Percentiles rank a stretch among this genome's conserved stretches.
phyloP scores from a whole-genome alignment of 2,113 vertebrate genomes.

The Tyrannus savana region DNA sequence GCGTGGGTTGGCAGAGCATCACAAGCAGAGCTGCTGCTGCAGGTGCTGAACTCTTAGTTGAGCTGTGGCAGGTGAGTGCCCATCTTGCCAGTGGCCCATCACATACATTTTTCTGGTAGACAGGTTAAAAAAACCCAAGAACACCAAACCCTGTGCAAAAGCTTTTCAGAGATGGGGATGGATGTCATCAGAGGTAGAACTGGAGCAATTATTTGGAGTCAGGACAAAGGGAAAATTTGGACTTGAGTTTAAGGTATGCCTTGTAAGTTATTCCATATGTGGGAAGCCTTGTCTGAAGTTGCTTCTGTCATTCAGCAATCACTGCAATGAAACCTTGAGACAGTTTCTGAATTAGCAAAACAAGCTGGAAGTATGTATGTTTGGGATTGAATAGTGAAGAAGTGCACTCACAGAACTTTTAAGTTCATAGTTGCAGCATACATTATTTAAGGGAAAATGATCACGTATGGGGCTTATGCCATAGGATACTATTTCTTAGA shows the following conservation, averaged over 20 bases:
- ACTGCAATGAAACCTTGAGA: neutral
- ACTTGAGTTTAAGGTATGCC: neutral
- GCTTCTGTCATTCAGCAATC: neutral
- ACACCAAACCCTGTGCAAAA: neutral
- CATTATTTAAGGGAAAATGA: neutral
- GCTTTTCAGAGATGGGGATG: neutral
- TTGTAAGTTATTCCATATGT: neutral
- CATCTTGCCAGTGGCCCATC: neutral
- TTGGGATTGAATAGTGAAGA: neutral
- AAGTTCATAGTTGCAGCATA: too few species aligned
- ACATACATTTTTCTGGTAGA: neutral
- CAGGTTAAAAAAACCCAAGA: neutral
- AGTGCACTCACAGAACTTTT: neutral
- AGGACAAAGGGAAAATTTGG: neutral
- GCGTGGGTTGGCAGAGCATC: rapidly evolving
- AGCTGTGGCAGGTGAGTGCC: neutral
- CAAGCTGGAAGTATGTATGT: neutral
- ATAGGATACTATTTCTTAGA: rapidly evolving
- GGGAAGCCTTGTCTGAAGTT: neutral
- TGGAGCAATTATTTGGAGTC: neutral
- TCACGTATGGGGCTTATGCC: neutral
- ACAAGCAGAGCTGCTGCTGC: neutral
- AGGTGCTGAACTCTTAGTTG: neutral
- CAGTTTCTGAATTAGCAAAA: neutral
- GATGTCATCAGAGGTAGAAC: neutral